Conservation (phyloP, 2,113 vertebrate genomes). For the Prolemur simus region DNA sequence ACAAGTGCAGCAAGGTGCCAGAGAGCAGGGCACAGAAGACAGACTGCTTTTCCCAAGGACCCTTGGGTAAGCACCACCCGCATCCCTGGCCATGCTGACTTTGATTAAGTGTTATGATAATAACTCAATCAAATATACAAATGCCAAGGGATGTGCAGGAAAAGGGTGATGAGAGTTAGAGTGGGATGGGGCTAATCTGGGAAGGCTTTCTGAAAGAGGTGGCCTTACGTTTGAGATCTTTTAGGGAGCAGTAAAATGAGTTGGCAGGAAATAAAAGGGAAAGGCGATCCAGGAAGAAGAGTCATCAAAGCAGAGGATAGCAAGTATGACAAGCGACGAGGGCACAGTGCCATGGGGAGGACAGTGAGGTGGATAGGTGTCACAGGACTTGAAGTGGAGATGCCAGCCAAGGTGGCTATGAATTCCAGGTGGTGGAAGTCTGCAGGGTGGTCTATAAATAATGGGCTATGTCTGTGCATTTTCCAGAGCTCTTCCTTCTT, state of each 20-base stretch:
- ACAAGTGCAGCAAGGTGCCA: not conserved
- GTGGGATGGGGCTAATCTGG: not conserved
- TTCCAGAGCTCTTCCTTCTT: not conserved
- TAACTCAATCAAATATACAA: not conserved
- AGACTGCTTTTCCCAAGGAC: not conserved
- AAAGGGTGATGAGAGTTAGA: not conserved
- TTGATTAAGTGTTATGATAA: not conserved
- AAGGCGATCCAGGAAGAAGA: not conserved
- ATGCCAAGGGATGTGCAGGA: not conserved
- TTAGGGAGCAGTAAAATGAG: not conserved
- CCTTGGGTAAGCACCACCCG: not conserved
- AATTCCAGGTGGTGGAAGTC: not conserved
- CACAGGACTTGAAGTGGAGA: not conserved
- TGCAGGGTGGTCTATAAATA: not conserved
- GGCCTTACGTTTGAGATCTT: not conserved
- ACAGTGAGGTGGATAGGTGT: not conserved
- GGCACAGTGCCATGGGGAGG: not conserved
- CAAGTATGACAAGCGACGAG: not conserved
- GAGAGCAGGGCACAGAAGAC: not conserved
- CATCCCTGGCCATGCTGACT: not conserved
- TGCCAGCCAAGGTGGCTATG: not conserved
- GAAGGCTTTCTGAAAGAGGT: not conserved
- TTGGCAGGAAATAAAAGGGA: not conserved
- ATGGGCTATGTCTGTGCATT: not conserved
- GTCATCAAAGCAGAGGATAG: not conserved